Base-by-base conservation (phyloP, 2,888 invertebrate genomes). In the Hecatera dysodea region DNA sequence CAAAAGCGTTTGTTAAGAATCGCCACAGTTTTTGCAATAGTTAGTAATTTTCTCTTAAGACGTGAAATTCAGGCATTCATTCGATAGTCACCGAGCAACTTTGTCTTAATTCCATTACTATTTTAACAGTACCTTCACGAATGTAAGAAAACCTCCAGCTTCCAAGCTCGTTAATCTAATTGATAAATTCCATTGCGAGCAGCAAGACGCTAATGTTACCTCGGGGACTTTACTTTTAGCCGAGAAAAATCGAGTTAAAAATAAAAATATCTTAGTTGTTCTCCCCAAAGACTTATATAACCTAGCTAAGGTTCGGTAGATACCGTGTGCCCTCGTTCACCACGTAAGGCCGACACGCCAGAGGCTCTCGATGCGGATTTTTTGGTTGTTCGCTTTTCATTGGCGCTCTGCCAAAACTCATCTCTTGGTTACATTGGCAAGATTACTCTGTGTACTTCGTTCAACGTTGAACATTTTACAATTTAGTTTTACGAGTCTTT, bases 331-430 rank as follows among this genome's bases (percentile, higher is more conserved):
- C 44, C 36, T 65, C 66, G 57, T 77, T 73, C 55, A 64, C 70
- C 67, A 72, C 61, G 48, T 59, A 75, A 72, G 81, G 67, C 60
- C 33, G 57, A 36, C 61, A 64, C 48, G 74, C 79, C 60, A 59
- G 33, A 39, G 63, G 75, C 56, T 42, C 70, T 65, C 74, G 19
- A 56, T 72, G 78, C 56, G 81, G 68, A 53, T 77, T 84, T 86
- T 85, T 84, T 77, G 56, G 46, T n/a, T 57, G 72, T 62, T 69
- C 78, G 64, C 82, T 72, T 74, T 79, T 69, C 74, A 78, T 78
- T 89, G 88, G 88, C 85, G 62, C 65, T 17, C 52, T n/a, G 82
- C 88, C 89, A 89, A 75, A 67, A 72, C 74, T 70, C 77, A 67
- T 81, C 83, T 84, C 78, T 85, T 72, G 65, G 75, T 72, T 64